Evolutionary conservation across 2,888 invertebrate species (phyloP).

Genomic region (Poecilus cupreus): DNA sequence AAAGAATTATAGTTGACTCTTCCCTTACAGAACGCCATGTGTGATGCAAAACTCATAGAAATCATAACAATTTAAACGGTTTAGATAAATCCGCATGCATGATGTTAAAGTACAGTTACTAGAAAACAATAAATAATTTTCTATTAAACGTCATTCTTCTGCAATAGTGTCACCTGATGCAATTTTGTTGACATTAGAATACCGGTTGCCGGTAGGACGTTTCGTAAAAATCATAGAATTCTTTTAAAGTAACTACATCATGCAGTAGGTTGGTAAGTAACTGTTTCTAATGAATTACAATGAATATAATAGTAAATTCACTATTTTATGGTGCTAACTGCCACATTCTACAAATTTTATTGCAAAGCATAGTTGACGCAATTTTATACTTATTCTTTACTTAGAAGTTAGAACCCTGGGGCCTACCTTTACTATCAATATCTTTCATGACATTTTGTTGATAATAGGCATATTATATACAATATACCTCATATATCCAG

Average conservation of each 20-base stretch:
- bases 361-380: conserved; percentile 25
- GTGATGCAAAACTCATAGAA: too few species aligned
- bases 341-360: conserved; percentile 36
- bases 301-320: conserved; percentile 45
- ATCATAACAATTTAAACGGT: too few species aligned
- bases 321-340: conserved; percentile 38
- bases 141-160: conserved; percentile 18
- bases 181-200: conserved; percentile 42
- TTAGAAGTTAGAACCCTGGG: too few species aligned
- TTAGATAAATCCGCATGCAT: too few species aligned
- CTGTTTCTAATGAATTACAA: conserved; percentile 44
- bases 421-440: neutral
- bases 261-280: conserved; percentile 43
- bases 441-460: neutral
- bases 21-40: too few species aligned
- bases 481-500: too few species aligned
- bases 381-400: conserved; percentile 31
- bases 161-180: conserved; percentile 42
- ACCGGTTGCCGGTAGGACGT: conserved; percentile 8
- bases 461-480: too few species aligned
- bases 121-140: conserved; percentile 17
- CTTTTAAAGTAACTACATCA: conserved; percentile 41
- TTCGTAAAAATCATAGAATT: conserved; percentile 21
- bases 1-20: too few species aligned
- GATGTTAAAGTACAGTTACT: conserved; percentile 10